Evolutionary conservation across 2,888 invertebrate species (phyloP).

Genomic region (Xestia c-nigrum): DNA sequence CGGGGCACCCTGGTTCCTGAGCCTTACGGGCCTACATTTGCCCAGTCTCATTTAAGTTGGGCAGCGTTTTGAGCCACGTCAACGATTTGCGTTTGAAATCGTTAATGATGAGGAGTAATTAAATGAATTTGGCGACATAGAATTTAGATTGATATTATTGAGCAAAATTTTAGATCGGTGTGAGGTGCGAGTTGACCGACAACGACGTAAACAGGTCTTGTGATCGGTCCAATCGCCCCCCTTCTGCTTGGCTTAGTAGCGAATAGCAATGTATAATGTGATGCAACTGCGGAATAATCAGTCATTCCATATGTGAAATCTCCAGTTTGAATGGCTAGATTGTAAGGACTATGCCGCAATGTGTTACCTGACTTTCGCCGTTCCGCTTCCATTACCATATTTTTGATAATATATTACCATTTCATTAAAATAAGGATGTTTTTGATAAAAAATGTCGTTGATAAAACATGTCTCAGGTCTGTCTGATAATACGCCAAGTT

Average conservation of each 20-base stretch:
- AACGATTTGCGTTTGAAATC: too few species aligned
- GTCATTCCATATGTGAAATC: constrained; percentile 81
- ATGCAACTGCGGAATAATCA: constrained; percentile 80
- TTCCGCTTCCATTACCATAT: constrained; percentile 36
- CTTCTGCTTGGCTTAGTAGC: constrained; percentile 73
- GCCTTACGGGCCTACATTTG: too few species aligned
- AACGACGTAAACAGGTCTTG: constrained; percentile 66
- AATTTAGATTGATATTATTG: constrained; percentile 5
- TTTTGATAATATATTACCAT: constrained; percentile 11
- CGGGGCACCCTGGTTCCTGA: too few species aligned
- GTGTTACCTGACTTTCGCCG: constrained; percentile 25
- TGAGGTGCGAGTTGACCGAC: constrained; percentile 57
- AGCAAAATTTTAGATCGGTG: constrained; percentile 59
- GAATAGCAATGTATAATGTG: constrained; percentile 71
- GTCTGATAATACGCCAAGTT: neutral
- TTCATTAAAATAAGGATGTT: constrained; percentile 3
- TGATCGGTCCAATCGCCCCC: constrained; percentile 68
- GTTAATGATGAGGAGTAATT: constrained; percentile 7
- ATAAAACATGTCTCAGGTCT: neutral
- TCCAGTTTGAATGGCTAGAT: constrained; percentile 70
- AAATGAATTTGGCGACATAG: neutral
- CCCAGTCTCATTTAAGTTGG: too few species aligned
- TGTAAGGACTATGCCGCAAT: constrained; percentile 75
- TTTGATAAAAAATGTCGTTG: neutral
- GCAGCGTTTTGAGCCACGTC: too few species aligned